A percentile compares a stretch with the other conserved stretches of the same genome.
These are phyloP conservation scores for Lagria hirta DNA, from an alignment of 2,888 invertebrate species.

Conservation along the genomic window DNA sequence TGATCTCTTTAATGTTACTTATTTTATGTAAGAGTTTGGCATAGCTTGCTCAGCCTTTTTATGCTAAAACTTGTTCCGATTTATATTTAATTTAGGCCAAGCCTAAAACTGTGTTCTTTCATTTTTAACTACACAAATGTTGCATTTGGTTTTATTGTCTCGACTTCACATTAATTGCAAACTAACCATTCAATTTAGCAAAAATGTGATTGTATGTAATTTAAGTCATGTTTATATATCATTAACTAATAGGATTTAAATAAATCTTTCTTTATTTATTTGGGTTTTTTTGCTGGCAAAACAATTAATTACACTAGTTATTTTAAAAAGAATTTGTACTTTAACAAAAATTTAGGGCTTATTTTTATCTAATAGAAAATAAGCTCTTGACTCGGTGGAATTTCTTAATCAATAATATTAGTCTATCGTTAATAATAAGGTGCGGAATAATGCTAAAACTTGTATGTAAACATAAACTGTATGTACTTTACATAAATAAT, in stretches of 20 bases:
- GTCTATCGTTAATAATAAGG: no score
- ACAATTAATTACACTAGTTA: no score
- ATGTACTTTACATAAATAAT: no score
- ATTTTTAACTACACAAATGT: conserved; percentile 27
- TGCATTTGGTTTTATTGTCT: conserved; percentile 32
- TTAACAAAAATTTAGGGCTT: no score
- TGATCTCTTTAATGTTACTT: conserved; percentile 48
- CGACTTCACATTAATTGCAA: conserved; percentile 31
- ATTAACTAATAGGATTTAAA: conserved; percentile 50
- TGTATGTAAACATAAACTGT: no score
- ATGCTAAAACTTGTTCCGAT: conserved; percentile 27
- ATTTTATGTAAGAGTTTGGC: conserved; percentile 33
- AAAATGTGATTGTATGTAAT: conserved; percentile 54
- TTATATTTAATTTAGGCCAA: conserved; percentile 25
- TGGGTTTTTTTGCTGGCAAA: conserved; percentile 14
- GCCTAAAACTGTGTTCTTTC: conserved; percentile 33
- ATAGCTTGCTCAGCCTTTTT: conserved; percentile 29
- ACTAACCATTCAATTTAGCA: conserved; percentile 49
- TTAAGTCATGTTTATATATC: conserved; percentile 53
- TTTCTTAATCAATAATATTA: no score
- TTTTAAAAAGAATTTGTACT: no score
- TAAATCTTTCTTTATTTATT: conserved; percentile 50
- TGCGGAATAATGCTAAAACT: no score
- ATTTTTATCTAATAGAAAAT: no score
- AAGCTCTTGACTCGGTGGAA: no score